phyloP scores from a whole-genome alignment of 2,113 vertebrate species.

The Gadus chalcogrammus region DNA sequence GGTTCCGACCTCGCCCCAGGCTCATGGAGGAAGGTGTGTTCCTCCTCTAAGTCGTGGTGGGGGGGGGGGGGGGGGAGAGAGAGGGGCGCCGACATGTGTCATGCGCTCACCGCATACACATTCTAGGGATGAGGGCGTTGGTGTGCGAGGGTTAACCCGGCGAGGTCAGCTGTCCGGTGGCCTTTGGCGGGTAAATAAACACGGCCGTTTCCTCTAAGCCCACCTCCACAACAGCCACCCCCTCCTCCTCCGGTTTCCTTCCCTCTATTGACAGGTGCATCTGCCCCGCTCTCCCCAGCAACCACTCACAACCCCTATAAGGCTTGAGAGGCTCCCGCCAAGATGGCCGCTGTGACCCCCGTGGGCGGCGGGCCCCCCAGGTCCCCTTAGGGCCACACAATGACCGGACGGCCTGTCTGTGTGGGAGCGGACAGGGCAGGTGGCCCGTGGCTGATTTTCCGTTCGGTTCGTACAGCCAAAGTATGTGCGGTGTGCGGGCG shows the following conservation, averaged over 20 bases:
- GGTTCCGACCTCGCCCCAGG: conserved; percentile 22
- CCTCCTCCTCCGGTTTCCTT: conserved; percentile 55
- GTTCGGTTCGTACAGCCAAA: conserved; percentile 3
- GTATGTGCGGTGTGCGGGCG: background rate
- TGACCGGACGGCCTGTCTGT: conserved; percentile 61
- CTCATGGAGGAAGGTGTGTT: conserved; percentile 10
- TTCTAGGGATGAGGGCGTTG: background rate
- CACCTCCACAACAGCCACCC: conserved; percentile 25
- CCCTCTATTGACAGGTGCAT: conserved; percentile 73
- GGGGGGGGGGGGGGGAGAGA: background rate
- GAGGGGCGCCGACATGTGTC: background rate
- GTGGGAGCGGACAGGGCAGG: conserved; percentile 66
- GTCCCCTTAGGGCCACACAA: conserved; percentile 64
- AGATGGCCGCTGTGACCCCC: conserved; percentile 64
- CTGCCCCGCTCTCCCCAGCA: conserved; percentile 44
- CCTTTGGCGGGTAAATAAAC: conserved; percentile 57
- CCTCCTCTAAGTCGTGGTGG: conserved; percentile 5
- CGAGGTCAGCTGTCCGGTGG: conserved; percentile 29
- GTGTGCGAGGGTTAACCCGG: conserved; percentile 32
- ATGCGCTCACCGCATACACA: no score
- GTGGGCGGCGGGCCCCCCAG: conserved; percentile 61
- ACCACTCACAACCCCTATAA: conserved; percentile 60
- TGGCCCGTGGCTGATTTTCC: conserved; percentile 55
- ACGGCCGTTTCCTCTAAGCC: conserved; percentile 54
- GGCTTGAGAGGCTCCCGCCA: conserved; percentile 49